Conservation (phyloP, 2,888 invertebrate genomes). For the Melanchra persicariae region DNA sequence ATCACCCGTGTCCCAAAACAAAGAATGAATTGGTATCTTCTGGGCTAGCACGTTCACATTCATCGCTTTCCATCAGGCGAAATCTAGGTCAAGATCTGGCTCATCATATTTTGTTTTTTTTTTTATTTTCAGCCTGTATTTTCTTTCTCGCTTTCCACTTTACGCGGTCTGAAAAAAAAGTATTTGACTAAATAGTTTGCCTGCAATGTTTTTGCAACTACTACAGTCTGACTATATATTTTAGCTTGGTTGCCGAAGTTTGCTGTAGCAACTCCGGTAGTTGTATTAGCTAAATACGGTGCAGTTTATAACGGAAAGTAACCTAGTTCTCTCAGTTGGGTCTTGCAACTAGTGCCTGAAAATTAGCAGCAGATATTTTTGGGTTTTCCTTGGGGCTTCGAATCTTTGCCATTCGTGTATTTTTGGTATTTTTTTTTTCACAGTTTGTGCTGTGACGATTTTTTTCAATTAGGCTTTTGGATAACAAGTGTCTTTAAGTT, state of each 20-base stretch:
- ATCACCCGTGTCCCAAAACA: background rate
- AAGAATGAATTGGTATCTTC: background rate
- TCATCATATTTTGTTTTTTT: too few relatives aligned
- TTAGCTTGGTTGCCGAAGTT: slow-evolving; percentile 46
- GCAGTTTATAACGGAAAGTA: slow-evolving; percentile 57
- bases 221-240: slow-evolving; percentile 38
- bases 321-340: slow-evolving; percentile 43
- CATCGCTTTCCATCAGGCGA: background rate
- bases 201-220: slow-evolving; percentile 34
- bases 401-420: background rate
- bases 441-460: background rate
- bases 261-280: slow-evolving; percentile 38
- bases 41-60: too few relatives aligned
- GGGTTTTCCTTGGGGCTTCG: background rate
- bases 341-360: slow-evolving; percentile 36
- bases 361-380: slow-evolving; percentile 34
- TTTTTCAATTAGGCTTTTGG: slow-evolving; percentile 12
- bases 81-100: too few relatives aligned
- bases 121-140: background rate
- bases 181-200: slow-evolving; percentile 34
- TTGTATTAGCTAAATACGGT: slow-evolving; percentile 64
- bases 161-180: too few relatives aligned
- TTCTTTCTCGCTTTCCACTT: background rate
- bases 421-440: background rate
- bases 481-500: background rate